A percentile compares a stretch with the other conserved stretches of the same genome.
These are phyloP conservation scores for Lycodopsis pacificus DNA, from an alignment of 2,797 vertebrate genomes.

Conservation along the genomic window DNA sequence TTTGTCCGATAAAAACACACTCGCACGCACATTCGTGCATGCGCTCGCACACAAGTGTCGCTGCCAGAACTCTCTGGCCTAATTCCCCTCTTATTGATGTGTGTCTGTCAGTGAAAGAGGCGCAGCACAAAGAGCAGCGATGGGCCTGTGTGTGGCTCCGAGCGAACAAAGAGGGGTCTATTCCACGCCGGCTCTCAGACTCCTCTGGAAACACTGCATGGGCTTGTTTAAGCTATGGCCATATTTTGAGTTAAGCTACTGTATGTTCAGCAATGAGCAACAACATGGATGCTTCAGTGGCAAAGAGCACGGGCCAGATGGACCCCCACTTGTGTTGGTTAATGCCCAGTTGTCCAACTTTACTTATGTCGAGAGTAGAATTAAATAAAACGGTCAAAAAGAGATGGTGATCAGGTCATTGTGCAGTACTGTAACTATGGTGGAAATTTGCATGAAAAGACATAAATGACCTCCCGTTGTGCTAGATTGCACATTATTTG, in stretches of 20 bases:
- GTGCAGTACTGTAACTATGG: neutral
- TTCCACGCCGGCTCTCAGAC: slow-evolving; percentile 69
- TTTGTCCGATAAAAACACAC: slow-evolving; percentile 32
- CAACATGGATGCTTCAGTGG: slow-evolving; percentile 65
- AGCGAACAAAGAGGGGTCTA: slow-evolving; percentile 77
- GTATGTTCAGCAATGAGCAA: slow-evolving; percentile 68
- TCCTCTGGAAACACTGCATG: slow-evolving; percentile 77
- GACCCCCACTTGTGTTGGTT: slow-evolving; percentile 39
- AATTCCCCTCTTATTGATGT: slow-evolving; percentile 80
- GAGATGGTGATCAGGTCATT: neutral
- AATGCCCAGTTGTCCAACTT: neutral
- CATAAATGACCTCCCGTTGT: neutral
- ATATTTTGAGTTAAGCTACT: slow-evolving; percentile 72
- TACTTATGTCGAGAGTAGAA: slow-evolving; percentile 4
- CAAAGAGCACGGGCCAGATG: slow-evolving; percentile 56
- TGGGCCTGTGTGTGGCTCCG: slow-evolving; percentile 70
- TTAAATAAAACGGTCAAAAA: slow-evolving; percentile 1
- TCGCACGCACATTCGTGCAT: slow-evolving; percentile 28
- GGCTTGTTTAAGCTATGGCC: slow-evolving; percentile 74
- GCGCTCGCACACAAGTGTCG: slow-evolving; percentile 35
- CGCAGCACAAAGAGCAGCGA: slow-evolving; percentile 75
- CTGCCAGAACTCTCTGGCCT: slow-evolving; percentile 80
- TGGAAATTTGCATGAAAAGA: neutral
- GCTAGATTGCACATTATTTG: slow-evolving; percentile 9
- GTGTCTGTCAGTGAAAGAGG: slow-evolving; percentile 80